Evolutionary conservation across 2,113 vertebrate genomes (phyloP).

Genomic region (Paramisgurnus dabryanus): DNA sequence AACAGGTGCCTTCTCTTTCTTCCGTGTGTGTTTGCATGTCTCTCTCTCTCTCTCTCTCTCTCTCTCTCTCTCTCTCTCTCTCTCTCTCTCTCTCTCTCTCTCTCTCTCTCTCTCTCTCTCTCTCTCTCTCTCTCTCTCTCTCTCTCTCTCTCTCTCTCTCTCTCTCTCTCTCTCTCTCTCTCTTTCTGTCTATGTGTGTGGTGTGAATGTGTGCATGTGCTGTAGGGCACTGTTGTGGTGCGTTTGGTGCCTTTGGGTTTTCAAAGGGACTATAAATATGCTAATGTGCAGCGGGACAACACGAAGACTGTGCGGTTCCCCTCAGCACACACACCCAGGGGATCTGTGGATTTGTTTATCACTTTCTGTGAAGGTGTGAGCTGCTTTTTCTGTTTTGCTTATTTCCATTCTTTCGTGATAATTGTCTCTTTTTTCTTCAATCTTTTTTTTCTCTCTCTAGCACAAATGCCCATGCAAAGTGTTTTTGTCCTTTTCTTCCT

Average conservation of each 20-base stretch:
- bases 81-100: too few species aligned
- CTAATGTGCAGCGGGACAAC: slow-evolving; percentile 62
- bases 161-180: too few species aligned
- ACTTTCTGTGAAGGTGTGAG: slow-evolving; percentile 66
- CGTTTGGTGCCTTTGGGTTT: slow-evolving; percentile 67
- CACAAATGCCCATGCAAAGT: background rate
- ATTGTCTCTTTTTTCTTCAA: background rate
- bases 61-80: too few species aligned
- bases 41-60: too few species aligned
- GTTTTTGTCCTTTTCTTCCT: background rate
- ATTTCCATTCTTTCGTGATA: slow-evolving; percentile 4
- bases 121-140: too few species aligned
- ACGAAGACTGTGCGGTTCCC: slow-evolving; percentile 64
- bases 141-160: too few species aligned
- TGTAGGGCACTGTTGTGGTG: slow-evolving; percentile 65
- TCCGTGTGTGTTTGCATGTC: slow-evolving; percentile 54
- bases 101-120: background rate
- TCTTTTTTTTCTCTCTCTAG: background rate
- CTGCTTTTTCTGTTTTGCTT: slow-evolving; percentile 21
- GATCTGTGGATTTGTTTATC: slow-evolving; percentile 74
- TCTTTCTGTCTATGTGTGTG: slow-evolving; percentile 6
- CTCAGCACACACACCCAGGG: slow-evolving; percentile 65
- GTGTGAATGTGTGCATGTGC: slow-evolving; percentile 32
- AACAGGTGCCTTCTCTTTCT: slow-evolving; percentile 77
- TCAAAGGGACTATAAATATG: slow-evolving; percentile 71